Conservation (phyloP, 2,113 vertebrate genomes). For the Phylloscopus whistleri region DNA sequence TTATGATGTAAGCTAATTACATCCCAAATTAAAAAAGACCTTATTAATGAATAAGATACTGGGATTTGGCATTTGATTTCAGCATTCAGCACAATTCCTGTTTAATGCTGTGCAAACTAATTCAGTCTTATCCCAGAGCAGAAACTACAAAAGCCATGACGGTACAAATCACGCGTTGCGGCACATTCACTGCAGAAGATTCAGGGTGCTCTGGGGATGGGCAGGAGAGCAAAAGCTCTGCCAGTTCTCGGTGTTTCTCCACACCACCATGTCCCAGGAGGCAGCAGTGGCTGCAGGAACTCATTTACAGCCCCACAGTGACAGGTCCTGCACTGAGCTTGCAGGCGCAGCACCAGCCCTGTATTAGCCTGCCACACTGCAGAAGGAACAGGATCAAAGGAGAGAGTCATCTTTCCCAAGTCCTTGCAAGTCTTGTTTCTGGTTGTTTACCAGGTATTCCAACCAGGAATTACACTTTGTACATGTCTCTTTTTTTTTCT, state of each 20-base stretch:
- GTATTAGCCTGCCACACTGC: not conserved
- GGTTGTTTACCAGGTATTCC: not conserved
- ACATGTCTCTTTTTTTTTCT: not conserved
- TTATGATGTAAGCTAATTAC: not conserved
- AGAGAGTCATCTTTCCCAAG: not conserved
- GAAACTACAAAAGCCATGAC: not conserved
- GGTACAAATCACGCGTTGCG: rapidly evolving
- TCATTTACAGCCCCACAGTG: not conserved
- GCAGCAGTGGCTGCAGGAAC: not conserved
- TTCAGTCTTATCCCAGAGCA: not conserved
- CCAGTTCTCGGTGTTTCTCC: not conserved
- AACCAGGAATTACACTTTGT: not conserved
- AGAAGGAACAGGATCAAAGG: not conserved
- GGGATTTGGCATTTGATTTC: not conserved
- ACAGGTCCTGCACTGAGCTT: not conserved
- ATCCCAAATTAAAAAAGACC: not conserved
- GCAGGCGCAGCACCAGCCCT: not conserved
- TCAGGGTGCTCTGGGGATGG: not conserved
- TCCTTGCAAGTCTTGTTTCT: not conserved
- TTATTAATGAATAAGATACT: not conserved
- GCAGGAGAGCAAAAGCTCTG: not conserved
- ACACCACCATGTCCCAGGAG: not conserved
- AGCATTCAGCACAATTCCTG: not conserved
- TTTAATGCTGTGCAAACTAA: not conserved
- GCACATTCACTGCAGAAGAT: not conserved